phyloP scores from a whole-genome alignment of 2,113 vertebrate species.

The Motacilla alba region DNA sequence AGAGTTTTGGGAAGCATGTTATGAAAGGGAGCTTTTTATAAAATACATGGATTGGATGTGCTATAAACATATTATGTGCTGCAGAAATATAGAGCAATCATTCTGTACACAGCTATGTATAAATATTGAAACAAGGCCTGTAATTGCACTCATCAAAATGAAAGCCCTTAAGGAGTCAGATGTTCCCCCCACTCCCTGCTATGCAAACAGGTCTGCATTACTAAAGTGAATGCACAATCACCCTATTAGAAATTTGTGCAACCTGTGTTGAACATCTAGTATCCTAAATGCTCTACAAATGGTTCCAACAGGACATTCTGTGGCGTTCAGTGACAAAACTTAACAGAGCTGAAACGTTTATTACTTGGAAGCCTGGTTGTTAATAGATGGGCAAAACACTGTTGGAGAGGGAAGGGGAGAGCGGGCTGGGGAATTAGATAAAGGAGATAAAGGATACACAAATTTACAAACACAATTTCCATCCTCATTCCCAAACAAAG shows the following conservation, averaged over 20 bases:
- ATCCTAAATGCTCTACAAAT: background rate
- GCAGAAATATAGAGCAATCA: background rate
- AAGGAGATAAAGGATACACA: constrained; percentile 10
- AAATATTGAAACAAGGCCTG: background rate
- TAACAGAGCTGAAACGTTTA: background rate
- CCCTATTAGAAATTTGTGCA: background rate
- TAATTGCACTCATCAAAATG: background rate
- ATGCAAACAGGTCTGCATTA: background rate
- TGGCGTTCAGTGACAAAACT: background rate
- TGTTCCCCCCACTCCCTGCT: background rate
- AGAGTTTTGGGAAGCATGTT: background rate
- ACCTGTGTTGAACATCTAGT: background rate
- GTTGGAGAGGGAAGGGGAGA: background rate
- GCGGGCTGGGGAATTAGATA: background rate
- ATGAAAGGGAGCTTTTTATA: background rate
- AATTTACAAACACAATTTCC: background rate
- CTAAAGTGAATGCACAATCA: background rate
- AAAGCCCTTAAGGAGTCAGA: background rate
- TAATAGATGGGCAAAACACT: background rate
- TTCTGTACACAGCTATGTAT: background rate
- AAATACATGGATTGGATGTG: accelerated
- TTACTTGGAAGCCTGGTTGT: background rate
- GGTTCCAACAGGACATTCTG: background rate
- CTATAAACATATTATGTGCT: background rate
- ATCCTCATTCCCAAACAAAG: background rate